Evolutionary conservation across 2,797 vertebrate species (phyloP).

Genomic region (Enteromius trimaculatus): DNA sequence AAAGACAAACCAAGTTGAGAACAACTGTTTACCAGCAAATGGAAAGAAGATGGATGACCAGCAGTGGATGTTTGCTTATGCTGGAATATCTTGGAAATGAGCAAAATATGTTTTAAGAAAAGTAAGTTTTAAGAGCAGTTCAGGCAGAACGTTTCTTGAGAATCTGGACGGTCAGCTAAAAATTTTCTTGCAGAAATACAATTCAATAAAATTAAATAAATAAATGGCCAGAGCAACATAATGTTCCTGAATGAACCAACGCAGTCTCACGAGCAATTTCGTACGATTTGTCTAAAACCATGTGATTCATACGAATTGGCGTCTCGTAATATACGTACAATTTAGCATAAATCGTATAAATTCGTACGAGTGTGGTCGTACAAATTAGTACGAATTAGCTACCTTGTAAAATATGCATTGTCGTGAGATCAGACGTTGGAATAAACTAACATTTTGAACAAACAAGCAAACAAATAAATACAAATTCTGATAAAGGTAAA

Average conservation of each 20-base stretch:
- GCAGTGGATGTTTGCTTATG: conserved; percentile 8
- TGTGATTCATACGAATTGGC: too few species aligned
- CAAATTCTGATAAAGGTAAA: neutral
- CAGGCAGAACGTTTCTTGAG: neutral
- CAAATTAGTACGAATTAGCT: too few species aligned
- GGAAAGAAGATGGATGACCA: conserved; percentile 31
- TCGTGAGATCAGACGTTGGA: too few species aligned
- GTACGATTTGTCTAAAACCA: too few species aligned
- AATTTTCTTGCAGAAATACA: neutral
- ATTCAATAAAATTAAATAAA: neutral
- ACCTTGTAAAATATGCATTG: too few species aligned
- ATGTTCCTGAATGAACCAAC: neutral
- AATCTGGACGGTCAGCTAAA: conserved; percentile 4
- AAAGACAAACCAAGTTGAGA: conserved; percentile 45
- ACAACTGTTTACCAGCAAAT: conserved; percentile 47
- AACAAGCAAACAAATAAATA: neutral
- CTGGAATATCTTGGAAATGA: conserved; percentile 23
- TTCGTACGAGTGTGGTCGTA: too few species aligned
- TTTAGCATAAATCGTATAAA: too few species aligned
- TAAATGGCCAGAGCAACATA: neutral
- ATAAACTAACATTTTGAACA: neutral
- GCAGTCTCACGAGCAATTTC: too few species aligned
- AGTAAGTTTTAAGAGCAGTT: conserved; percentile 1
- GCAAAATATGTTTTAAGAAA: neutral
- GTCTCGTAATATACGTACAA: too few species aligned